These are phyloP conservation scores for Cyanocitta stelleri DNA, from an alignment of 2,113 vertebrate species.

Conservation along the genomic window DNA sequence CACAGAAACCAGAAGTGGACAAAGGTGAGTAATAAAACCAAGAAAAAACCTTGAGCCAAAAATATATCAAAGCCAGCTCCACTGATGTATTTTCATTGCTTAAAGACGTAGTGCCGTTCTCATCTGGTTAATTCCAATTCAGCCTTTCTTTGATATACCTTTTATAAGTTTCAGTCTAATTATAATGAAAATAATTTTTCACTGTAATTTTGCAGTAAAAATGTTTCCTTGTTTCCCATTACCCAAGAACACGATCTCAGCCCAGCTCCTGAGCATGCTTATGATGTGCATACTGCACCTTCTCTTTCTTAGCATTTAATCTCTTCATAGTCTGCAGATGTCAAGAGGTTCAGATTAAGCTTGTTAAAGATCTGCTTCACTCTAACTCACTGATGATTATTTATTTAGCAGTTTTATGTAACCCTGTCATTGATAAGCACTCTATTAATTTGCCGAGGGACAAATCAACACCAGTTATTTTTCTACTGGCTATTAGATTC, in stretches of 20 bases:
- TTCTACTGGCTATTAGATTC: conserved; percentile 89
- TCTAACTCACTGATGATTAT: conserved; percentile 97
- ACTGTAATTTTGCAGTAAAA: conserved; percentile 73
- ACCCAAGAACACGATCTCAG: conserved; percentile 53
- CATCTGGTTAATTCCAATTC: conserved; percentile 64
- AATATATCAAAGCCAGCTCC: conserved; percentile 57
- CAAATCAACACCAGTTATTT: conserved; percentile 92
- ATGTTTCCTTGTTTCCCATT: conserved; percentile 72
- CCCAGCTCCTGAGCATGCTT: conserved; percentile 62
- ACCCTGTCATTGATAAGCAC: conserved; percentile 97
- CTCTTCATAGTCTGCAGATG: conserved; percentile 80
- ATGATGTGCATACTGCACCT: conserved; percentile 48
- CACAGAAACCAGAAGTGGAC: conserved; percentile 29
- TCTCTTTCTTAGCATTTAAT: conserved; percentile 77
- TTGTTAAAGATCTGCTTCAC: conserved; percentile 95
- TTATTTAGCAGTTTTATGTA: conserved; percentile 99
- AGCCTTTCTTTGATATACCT: conserved; percentile 69
- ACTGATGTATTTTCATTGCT: conserved; percentile 62
- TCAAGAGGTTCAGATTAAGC: conserved; percentile 94
- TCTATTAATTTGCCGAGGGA: conserved; percentile 95
- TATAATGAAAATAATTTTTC: conserved; percentile 78
- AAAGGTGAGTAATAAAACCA: conserved; percentile 70
- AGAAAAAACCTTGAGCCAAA: conserved; percentile 48
- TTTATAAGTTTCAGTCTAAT: conserved; percentile 75
- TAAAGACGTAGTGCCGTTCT: conserved; percentile 48